Evolutionary conservation across 2,797 vertebrate species (phyloP).

Genomic region (Myotis daubentonii): DNA sequence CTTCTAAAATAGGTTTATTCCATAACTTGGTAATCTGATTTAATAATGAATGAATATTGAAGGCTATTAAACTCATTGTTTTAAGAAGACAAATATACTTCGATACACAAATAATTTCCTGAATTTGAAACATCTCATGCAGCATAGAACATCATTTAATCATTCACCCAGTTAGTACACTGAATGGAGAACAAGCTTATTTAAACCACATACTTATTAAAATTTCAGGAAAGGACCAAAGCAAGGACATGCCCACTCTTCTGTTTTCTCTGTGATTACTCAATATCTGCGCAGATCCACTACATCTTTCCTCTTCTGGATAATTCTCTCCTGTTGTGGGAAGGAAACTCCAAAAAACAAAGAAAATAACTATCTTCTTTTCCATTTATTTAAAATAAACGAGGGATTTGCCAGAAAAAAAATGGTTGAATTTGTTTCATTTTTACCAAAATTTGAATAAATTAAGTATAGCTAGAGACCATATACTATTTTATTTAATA

Average conservation of each 20-base stretch:
- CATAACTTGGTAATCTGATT: conserved; percentile 37
- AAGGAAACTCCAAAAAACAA: not conserved
- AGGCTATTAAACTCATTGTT: conserved; percentile 21
- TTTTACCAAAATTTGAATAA: not conserved
- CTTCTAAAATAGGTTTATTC: conserved; percentile 49
- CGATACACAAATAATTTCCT: conserved; percentile 21
- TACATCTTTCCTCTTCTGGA: not conserved
- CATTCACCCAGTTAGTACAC: not conserved
- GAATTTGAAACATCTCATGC: not conserved
- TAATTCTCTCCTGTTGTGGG: not conserved
- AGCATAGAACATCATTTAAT: not conserved
- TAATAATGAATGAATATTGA: conserved; percentile 42
- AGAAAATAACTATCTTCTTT: not conserved
- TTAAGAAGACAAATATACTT: conserved; percentile 18
- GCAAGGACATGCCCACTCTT: not conserved
- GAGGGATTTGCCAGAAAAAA: not conserved
- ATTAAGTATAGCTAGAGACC: not conserved
- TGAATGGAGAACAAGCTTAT: not conserved
- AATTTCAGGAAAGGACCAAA: not conserved
- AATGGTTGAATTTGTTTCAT: not conserved
- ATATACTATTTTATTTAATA: not conserved
- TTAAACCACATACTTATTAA: not conserved
- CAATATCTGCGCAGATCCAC: not conserved
- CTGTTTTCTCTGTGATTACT: not conserved
- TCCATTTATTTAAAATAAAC: not conserved